Evolutionary conservation across 2,888 invertebrate species (phyloP).

Genomic region (Hydriomena furcata): DNA sequence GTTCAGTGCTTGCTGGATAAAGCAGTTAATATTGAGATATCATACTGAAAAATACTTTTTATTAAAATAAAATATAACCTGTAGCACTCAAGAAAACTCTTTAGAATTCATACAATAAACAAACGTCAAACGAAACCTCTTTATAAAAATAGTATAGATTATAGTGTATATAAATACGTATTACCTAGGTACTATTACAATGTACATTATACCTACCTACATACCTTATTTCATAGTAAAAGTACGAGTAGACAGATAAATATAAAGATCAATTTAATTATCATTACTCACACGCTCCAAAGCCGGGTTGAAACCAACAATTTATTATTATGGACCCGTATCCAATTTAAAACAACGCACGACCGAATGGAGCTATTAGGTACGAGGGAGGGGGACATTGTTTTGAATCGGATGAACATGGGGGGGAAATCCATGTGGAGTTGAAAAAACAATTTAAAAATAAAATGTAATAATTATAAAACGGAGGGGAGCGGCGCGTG

Average conservation of each 20-base stretch:
- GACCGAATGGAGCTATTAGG: slow-evolving; percentile 72
- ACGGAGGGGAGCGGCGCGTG: slow-evolving; percentile 78
- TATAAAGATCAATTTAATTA: slow-evolving; percentile 78
- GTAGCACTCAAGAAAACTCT: too few species aligned
- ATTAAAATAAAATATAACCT: too few species aligned
- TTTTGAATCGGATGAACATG: slow-evolving; percentile 68
- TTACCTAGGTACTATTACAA: too few species aligned
- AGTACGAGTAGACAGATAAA: slow-evolving; percentile 58
- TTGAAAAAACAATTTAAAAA: slow-evolving; percentile 83
- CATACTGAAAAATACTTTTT: too few species aligned
- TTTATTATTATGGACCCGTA: slow-evolving; percentile 83
- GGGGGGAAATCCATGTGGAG: slow-evolving; percentile 77
- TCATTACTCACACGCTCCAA: slow-evolving; percentile 74
- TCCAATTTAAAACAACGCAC: slow-evolving; percentile 83
- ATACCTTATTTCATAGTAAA: too few species aligned
- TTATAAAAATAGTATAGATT: too few species aligned
- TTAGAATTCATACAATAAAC: too few species aligned
- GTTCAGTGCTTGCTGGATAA: too few species aligned
- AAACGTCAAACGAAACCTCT: too few species aligned
- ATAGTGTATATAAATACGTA: too few species aligned
- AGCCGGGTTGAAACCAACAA: slow-evolving; percentile 79
- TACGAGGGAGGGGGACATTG: slow-evolving; percentile 72
- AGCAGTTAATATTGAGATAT: too few species aligned
- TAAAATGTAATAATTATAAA: slow-evolving; percentile 82
- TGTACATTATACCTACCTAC: too few species aligned